phyloP scores from a whole-genome alignment of 2,888 invertebrate species.

The Caenorhabditis plicata region DNA sequence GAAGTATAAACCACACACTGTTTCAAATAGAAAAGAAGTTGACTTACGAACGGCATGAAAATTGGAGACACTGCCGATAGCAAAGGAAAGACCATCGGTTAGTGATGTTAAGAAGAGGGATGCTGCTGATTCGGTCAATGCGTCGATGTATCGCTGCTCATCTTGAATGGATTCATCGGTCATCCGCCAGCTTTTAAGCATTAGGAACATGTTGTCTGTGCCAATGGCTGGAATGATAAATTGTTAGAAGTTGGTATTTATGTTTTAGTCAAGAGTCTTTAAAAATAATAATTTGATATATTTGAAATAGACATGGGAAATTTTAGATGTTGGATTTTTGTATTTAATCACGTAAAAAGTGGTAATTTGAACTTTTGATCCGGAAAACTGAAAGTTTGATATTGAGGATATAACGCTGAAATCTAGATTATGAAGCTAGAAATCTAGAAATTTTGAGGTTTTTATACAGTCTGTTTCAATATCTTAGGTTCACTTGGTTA shows the following conservation, averaged over 20 bases:
- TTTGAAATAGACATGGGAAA: too few relatives aligned
- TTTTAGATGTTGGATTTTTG: too few relatives aligned
- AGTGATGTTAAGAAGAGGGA: constrained; percentile 90
- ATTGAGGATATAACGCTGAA: too few relatives aligned
- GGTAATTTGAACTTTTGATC: too few relatives aligned
- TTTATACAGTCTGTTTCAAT: too few relatives aligned
- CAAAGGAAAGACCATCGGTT: constrained; percentile 83
- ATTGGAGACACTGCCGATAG: constrained; percentile 86
- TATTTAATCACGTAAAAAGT: too few relatives aligned
- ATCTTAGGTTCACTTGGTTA: too few relatives aligned
- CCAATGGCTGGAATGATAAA: constrained; percentile 86
- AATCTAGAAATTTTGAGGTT: too few relatives aligned
- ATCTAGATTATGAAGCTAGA: too few relatives aligned
- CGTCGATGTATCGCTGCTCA: constrained; percentile 82
- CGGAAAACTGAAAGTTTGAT: too few relatives aligned
- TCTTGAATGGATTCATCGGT: constrained; percentile 79
- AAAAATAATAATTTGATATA: too few relatives aligned
- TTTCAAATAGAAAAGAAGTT: background rate
- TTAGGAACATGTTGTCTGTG: constrained; percentile 91
- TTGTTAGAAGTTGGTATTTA: too few relatives aligned
- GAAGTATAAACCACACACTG: background rate
- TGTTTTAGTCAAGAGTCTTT: background rate
- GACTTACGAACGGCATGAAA: constrained; percentile 81
- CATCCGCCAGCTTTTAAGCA: constrained; percentile 89
- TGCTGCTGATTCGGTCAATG: constrained; percentile 87